Conservation (phyloP, 2,888 invertebrate genomes). For the Octodonta nipae region DNA sequence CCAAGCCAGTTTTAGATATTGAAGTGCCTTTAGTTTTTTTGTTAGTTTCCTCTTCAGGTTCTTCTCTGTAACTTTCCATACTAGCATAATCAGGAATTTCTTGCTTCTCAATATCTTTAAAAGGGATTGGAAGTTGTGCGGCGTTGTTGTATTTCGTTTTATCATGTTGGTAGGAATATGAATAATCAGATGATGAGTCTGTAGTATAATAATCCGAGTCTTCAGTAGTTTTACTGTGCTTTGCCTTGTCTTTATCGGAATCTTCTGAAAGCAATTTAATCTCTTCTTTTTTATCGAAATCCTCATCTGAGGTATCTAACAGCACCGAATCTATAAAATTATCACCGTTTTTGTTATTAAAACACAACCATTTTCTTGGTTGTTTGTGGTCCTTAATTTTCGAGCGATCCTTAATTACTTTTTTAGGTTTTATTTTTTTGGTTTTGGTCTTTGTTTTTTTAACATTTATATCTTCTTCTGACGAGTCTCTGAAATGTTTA, state of each 20-base stretch:
- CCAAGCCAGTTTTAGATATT: no score
- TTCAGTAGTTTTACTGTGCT: conserved; percentile 3
- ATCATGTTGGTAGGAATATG: conserved; percentile 29
- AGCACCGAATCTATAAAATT: no score
- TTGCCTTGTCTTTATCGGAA: conserved; percentile 9
- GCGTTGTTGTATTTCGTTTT: conserved; percentile 15
- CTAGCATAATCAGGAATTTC: conserved; percentile 28
- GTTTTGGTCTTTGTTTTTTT: no score
- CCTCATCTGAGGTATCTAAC: no score
- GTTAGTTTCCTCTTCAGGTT: no score
- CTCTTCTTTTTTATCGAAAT: no score
- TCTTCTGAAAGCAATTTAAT: no score
- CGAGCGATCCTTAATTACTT: no score
- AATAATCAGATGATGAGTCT: conserved; percentile 24
- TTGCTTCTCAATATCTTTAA: conserved; percentile 30
- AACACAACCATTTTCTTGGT: no score
- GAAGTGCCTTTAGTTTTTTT: no score
- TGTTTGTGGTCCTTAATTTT: no score
- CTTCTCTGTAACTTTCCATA: conserved; percentile 26
- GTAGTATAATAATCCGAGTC: conserved; percentile 9
- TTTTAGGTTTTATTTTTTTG: no score
- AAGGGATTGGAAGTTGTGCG: conserved; percentile 8
- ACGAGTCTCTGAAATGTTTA: conserved; percentile 25
- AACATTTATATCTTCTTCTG: conserved; percentile 24
- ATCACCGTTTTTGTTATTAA: conserved; percentile 8